Base-by-base conservation (phyloP, 2,888 invertebrate species). In the Rhaphigaster nebulosa region DNA sequence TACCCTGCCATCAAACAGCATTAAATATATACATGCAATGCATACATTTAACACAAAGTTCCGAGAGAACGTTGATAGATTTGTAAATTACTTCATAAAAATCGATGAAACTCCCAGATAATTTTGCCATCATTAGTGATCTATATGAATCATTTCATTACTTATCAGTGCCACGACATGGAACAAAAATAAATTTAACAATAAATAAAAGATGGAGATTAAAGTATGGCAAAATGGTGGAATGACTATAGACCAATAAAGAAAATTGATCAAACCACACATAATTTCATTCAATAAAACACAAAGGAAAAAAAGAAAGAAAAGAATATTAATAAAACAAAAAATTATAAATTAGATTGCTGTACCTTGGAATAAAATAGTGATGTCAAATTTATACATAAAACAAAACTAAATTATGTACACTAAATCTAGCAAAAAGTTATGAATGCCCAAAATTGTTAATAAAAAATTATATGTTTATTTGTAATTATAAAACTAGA, bases 81-180 rank as follows among this genome's bases (percentile, higher is more conserved):
- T 84, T n/a, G 50, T 26, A 87, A 34, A 4, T 56, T 34, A 87
- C 15, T 87, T 34, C 23, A 87, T 54, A 20, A 87, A 34, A 54
- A 54, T 52, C 26, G 87, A n/a, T 34, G 34, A 87, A 29, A 56
- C 34, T 29, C 56, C 87, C 87, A 54, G 52, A 38, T 20, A 89
- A 50, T 89, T 89, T 89, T 89, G 76, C 89, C 89, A 89, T 89
- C 89, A 89, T 89, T 89, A 89, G 89, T 89, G 89, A 89, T 89
- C 89, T 89, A 89, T 89, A 89, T 89, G 89, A 89, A 29, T 76
- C 45, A 50, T 45, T 15, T 45, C 41, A 45, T 45, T 45, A 84
- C n/a, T 41, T 84, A 84, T 41, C 45, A 50, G 45, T 45, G 45
- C 45, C n/a, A 45, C n/a, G 84, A n/a, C 84, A 84, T 50, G 84